Percentiles rank a stretch among this genome's conserved stretches.
Evolutionary conservation across 2,888 invertebrate species (phyloP).

Genomic region (Ferdinandea cuprea): DNA sequence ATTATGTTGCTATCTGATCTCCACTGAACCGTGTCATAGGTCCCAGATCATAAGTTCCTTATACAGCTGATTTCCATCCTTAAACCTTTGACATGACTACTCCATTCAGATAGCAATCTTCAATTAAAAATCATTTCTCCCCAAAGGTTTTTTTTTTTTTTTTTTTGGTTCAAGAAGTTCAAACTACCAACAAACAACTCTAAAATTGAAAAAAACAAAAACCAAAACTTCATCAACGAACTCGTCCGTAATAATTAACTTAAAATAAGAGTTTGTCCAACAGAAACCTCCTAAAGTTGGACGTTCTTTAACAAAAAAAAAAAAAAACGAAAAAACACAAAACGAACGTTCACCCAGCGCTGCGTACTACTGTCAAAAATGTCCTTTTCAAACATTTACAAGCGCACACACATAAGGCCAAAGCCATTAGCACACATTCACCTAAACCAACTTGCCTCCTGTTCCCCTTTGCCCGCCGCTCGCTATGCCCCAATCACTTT

Average conservation of each 20-base stretch:
- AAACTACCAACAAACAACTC: too few species aligned
- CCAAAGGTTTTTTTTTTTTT: too few species aligned
- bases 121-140: conserved; percentile 54
- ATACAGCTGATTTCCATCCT: conserved; percentile 1
- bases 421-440: conserved; percentile 64
- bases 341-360: neutral
- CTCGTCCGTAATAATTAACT: conserved; percentile 65
- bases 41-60: conserved; percentile 24
- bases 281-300: conserved; percentile 5
- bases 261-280: conserved; percentile 45
- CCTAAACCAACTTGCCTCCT: conserved; percentile 33
- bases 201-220: conserved; percentile 5
- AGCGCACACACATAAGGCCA: conserved; percentile 35
- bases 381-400: conserved; percentile 56
- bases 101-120: conserved; percentile 26
- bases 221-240: conserved; percentile 36
- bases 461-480: neutral
- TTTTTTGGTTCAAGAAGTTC: conserved; percentile 30
- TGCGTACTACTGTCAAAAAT: conserved; percentile 47
- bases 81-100: conserved; percentile 5
- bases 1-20: conserved; percentile 23
- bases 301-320: conserved; percentile 17
- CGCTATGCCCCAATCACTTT: conserved; percentile 9
- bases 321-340: too few species aligned
- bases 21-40: neutral